Evolutionary conservation across 2,888 invertebrate genomes (phyloP).

Genomic region (Asteroscopus sphinx): DNA sequence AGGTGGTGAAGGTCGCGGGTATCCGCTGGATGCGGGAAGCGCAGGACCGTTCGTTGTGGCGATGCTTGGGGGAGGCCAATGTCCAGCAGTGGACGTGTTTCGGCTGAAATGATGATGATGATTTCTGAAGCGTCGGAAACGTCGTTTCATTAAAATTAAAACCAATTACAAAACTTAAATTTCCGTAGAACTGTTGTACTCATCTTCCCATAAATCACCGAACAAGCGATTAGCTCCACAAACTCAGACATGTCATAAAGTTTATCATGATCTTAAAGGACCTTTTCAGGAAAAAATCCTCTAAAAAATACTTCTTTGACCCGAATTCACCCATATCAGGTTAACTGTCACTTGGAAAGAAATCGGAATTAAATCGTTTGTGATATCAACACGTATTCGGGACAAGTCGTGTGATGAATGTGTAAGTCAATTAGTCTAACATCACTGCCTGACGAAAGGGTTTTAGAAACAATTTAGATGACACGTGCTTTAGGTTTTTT

Average conservation of each 20-base stretch:
- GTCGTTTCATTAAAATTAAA: background rate
- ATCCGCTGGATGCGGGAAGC: no score
- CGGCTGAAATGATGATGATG: no score
- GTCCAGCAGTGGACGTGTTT: no score
- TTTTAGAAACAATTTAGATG: background rate
- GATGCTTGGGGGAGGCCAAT: no score
- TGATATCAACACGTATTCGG: constrained; percentile 37
- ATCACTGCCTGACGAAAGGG: constrained; percentile 17
- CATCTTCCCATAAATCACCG: constrained; percentile 27
- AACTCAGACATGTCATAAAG: constrained; percentile 22
- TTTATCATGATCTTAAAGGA: constrained; percentile 26
- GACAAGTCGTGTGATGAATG: constrained; percentile 43
- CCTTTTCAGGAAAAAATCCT: constrained; percentile 14
- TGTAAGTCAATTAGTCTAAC: constrained; percentile 43
- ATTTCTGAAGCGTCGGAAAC: constrained; percentile 1
- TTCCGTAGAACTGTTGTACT: background rate
- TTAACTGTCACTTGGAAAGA: constrained; percentile 44
- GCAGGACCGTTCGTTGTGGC: no score
- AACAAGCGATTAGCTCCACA: constrained; percentile 24
- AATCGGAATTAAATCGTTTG: constrained; percentile 47
- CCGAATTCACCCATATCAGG: constrained; percentile 39
- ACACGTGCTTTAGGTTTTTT: no score
- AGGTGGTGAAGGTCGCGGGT: no score
- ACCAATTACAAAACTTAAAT: constrained; percentile 12
- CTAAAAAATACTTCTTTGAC: constrained; percentile 15